phyloP scores from a whole-genome alignment of 2,888 invertebrate species.

The Tipula helvola region DNA sequence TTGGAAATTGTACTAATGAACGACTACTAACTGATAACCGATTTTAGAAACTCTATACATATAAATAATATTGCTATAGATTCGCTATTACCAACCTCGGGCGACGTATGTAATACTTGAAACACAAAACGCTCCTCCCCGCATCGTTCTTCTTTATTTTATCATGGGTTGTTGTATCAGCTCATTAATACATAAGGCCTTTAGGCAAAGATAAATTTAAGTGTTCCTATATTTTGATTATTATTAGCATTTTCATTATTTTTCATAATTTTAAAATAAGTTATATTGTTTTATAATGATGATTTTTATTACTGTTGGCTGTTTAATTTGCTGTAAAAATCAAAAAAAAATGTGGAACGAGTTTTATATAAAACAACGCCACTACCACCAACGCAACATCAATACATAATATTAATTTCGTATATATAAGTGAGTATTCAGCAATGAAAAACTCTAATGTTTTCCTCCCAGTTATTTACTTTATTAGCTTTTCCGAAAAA shows the following conservation, averaged over 20 bases:
- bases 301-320: slow-evolving; percentile 4
- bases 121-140: background rate
- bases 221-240: background rate
- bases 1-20: too few species aligned
- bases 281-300: background rate
- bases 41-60: too few species aligned
- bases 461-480: background rate
- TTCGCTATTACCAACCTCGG: too few species aligned
- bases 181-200: background rate
- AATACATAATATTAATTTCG: background rate
- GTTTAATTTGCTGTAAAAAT: background rate
- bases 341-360: background rate
- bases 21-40: too few species aligned
- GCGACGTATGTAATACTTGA: too few species aligned
- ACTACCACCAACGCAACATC: background rate
- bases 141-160: background rate
- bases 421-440: background rate
- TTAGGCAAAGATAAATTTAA: background rate
- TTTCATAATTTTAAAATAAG: background rate
- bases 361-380: background rate
- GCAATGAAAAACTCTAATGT: background rate
- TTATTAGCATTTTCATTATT: background rate
- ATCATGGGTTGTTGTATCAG: background rate
- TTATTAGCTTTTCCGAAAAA: background rate
- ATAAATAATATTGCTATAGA: too few species aligned